Conservation (phyloP, 2,113 vertebrate species). For the Myanophis thanlyinensis region DNA sequence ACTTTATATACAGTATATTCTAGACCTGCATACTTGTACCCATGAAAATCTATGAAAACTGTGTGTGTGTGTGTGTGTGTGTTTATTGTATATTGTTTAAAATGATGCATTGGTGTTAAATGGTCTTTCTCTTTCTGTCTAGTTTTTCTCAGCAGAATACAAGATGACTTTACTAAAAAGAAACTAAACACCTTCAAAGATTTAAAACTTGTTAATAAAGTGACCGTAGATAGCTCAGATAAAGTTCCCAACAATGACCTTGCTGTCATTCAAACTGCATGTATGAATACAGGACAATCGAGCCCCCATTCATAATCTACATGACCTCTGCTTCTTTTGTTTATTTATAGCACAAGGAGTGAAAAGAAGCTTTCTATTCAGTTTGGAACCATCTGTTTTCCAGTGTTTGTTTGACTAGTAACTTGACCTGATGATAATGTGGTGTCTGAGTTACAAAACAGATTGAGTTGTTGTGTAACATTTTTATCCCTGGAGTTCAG, state of each 20-base stretch:
- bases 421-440: constrained; percentile 35
- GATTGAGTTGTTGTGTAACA: background rate
- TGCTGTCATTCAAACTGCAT: constrained; percentile 13
- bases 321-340: constrained; percentile 23
- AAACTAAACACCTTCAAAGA: background rate
- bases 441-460: constrained; percentile 32
- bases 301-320: background rate
- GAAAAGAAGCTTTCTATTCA: constrained; percentile 4
- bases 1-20: too few species aligned
- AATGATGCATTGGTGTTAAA: background rate
- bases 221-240: background rate
- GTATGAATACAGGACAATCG: background rate
- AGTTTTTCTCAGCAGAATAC: background rate
- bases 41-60: too few species aligned
- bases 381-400: constrained; percentile 43
- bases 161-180: background rate
- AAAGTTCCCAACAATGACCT: constrained; percentile 2
- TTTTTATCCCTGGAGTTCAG: constrained; percentile 7
- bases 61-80: too few species aligned
- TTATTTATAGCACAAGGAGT: constrained; percentile 22
- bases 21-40: too few species aligned
- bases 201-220: background rate
- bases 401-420: constrained; percentile 43
- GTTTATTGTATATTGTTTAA: too few species aligned
- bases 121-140: background rate